phyloP scores from a whole-genome alignment of 2,888 invertebrate species.

The Drosophila rubida region DNA sequence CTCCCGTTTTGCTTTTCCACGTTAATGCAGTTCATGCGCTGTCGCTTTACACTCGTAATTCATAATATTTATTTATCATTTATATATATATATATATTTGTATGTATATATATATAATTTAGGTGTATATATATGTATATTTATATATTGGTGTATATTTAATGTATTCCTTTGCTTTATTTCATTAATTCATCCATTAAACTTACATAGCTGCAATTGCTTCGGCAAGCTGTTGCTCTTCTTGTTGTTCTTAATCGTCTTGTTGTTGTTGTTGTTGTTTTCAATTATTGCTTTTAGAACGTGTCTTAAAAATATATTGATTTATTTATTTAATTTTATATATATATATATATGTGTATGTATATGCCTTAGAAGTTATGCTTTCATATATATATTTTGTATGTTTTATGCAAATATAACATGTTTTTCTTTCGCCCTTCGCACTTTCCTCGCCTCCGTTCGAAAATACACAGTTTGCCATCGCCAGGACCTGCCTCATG shows the following conservation, averaged over 20 bases:
- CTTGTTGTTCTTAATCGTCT: constrained; percentile 15
- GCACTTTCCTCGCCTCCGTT: constrained; percentile 19
- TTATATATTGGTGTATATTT: constrained; percentile 80
- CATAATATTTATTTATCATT: constrained; percentile 15
- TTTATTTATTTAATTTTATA: constrained; percentile 44
- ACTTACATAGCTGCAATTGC: constrained; percentile 39
- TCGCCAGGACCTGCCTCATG: constrained; percentile 9
- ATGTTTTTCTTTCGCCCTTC: constrained; percentile 44
- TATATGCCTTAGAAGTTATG: constrained; percentile 57
- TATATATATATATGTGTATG: constrained; percentile 47
- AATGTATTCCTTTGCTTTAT: constrained; percentile 58
- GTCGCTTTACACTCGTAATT: constrained; percentile 13
- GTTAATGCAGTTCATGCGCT: constrained; percentile 17
- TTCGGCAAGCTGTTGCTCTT: constrained; percentile 6
- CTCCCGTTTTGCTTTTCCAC: neutral
- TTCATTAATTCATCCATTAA: constrained; percentile 38
- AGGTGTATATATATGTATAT: constrained; percentile 66
- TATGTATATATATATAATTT: constrained; percentile 24
- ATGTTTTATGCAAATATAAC: constrained; percentile 68
- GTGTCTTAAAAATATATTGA: constrained; percentile 83
- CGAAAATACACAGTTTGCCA: constrained; percentile 36
- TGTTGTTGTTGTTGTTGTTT: constrained; percentile 75
- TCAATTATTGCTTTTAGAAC: constrained; percentile 85
- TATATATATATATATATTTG: constrained; percentile 1
- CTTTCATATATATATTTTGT: constrained; percentile 44